Conservation (phyloP, 2,113 vertebrate genomes). For the Petrocephalus zakoni region DNA sequence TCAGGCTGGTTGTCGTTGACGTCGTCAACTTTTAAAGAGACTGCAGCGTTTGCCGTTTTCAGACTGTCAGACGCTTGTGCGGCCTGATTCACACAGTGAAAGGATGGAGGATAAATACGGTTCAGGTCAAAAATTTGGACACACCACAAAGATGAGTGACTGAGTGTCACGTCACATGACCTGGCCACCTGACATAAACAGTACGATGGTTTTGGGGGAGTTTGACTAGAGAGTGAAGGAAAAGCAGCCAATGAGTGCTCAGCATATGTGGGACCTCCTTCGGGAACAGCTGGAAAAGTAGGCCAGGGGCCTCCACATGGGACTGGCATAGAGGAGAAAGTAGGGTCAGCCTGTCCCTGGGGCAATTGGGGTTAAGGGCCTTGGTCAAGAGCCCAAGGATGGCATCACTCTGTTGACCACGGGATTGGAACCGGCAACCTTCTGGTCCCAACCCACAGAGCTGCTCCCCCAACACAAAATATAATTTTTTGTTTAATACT, state of each 20-base stretch:
- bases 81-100: conserved; percentile 50
- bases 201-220: neutral
- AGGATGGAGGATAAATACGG: neutral
- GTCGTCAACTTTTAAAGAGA: conserved; percentile 60
- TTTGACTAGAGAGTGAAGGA: neutral
- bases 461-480: neutral
- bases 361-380: neutral
- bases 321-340: neutral
- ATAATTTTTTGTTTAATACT: neutral
- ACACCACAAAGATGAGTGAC: neutral
- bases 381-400: neutral
- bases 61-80: conserved; percentile 54
- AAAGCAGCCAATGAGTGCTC: neutral
- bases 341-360: neutral
- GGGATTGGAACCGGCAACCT: neutral
- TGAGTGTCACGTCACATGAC: neutral
- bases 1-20: conserved; percentile 55
- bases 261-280: neutral
- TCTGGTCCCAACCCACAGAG: neutral
- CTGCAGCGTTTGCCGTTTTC: conserved; percentile 57
- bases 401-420: neutral
- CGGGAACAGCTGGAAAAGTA: neutral
- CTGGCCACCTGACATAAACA: neutral
- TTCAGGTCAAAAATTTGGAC: neutral
- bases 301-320: neutral